phyloP scores from a whole-genome alignment of 2,113 vertebrate genomes.

The Mesembrinibis cayennensis region DNA sequence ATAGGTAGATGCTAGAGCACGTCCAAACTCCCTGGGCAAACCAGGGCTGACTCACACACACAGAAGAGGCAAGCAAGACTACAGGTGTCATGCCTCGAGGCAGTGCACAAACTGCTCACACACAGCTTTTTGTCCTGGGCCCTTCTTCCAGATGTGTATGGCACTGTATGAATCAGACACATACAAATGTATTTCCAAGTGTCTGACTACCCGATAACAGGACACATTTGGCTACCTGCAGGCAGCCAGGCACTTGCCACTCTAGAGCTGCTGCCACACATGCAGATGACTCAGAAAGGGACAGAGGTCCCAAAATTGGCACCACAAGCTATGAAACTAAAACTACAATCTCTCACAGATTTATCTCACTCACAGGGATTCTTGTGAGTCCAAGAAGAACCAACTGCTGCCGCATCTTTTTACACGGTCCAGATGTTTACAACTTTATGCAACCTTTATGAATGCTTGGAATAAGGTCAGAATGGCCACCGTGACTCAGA shows the following conservation, averaged over 20 bases:
- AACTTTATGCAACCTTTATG: background rate
- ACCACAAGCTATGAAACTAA: background rate
- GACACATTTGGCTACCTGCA: background rate
- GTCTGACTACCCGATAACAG: background rate
- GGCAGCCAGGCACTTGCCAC: background rate
- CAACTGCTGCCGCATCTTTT: background rate
- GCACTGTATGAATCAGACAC: background rate
- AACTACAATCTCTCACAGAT: background rate
- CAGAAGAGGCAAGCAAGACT: background rate
- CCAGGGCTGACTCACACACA: background rate
- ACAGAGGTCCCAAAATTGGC: background rate
- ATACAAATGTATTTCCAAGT: background rate
- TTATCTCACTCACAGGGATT: background rate
- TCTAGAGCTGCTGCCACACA: background rate
- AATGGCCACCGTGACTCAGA: background rate
- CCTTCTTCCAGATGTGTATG: background rate
- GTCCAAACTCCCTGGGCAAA: background rate
- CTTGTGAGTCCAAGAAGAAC: background rate
- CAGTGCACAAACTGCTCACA: background rate
- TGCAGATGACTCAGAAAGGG: background rate
- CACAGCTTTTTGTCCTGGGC: rapidly evolving
- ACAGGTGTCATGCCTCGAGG: background rate
- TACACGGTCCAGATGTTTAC: background rate
- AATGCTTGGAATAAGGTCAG: background rate
- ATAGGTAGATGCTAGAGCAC: background rate